Conservation (phyloP, 2,797 vertebrate species). For the Esox masquinongy region DNA sequence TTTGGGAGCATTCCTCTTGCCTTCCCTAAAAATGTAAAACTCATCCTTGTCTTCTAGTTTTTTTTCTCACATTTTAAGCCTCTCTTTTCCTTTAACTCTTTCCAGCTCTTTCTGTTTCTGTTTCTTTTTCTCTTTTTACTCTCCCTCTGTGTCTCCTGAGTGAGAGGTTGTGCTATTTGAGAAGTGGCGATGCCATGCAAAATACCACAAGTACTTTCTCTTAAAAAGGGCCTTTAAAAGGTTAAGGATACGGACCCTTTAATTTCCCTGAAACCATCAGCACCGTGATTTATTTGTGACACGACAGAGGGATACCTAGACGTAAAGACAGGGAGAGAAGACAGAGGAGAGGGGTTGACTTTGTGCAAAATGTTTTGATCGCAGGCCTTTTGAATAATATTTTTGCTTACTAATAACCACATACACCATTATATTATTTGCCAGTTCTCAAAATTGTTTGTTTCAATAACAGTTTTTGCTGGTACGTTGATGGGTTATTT, state of each 20-base stretch:
- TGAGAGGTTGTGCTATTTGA: constrained; percentile 54
- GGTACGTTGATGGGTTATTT: no score
- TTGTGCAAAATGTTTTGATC: not conserved
- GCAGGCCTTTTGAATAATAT: not conserved
- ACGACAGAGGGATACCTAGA: not conserved
- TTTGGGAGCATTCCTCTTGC: constrained; percentile 15
- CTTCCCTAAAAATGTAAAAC: constrained; percentile 10
- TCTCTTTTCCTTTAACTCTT: not conserved
- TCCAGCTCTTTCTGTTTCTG: constrained; percentile 9
- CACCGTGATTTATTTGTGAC: not conserved
- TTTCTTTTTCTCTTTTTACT: constrained; percentile 22
- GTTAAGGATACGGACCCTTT: constrained; percentile 44
- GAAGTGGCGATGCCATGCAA: constrained; percentile 63
- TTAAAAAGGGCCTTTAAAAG: constrained; percentile 50
- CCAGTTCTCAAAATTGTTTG: no score
- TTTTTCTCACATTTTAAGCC: not conserved
- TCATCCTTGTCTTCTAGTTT: constrained; percentile 3
- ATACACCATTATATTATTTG: not conserved
- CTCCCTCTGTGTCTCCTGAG: constrained; percentile 12
- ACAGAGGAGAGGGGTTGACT: not conserved
- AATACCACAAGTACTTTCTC: constrained; percentile 60
- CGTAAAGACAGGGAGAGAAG: not conserved
- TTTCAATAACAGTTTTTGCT: no score
- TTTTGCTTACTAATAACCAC: not conserved
- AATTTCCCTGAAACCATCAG: constrained; percentile 19